These are phyloP conservation scores for Drosophila nr. perissopoda DNA, from an alignment of 2,888 invertebrate genomes.

Conservation along the genomic window DNA sequence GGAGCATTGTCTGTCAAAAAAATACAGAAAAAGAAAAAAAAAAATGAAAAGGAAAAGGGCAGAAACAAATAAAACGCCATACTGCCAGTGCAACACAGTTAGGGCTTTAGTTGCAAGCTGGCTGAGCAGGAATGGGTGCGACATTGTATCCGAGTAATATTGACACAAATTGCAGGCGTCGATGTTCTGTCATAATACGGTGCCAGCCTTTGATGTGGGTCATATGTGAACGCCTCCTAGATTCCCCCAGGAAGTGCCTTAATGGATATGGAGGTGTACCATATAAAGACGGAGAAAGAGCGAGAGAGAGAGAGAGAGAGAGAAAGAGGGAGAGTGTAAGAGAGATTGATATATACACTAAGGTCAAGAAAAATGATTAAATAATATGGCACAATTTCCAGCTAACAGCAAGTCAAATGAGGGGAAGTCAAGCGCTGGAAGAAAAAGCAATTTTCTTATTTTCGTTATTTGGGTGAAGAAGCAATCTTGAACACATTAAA, in stretches of 20 bases:
- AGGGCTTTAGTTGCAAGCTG: constrained; percentile 18
- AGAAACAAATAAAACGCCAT: constrained; percentile 11
- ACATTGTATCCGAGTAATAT: constrained; percentile 30
- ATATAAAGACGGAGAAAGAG: background rate
- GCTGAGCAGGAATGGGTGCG: background rate
- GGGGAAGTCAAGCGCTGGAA: background rate
- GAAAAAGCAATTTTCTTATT: background rate
- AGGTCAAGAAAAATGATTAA: background rate
- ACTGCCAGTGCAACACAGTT: constrained; percentile 22
- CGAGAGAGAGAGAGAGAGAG: background rate
- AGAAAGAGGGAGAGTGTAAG: background rate
- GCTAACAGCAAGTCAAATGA: background rate
- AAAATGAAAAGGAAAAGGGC: background rate
- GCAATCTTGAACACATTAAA: background rate
- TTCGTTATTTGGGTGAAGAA: too few relatives aligned
- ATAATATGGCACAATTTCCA: background rate
- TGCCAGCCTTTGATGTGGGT: constrained; percentile 57
- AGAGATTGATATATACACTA: background rate
- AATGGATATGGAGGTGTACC: constrained; percentile 4
- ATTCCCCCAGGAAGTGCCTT: constrained; percentile 9
- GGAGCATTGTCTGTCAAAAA: constrained; percentile 66
- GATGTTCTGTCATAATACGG: constrained; percentile 59
- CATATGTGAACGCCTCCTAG: constrained; percentile 7
- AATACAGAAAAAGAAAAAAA: constrained; percentile 9
- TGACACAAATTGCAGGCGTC: constrained; percentile 58